Base-by-base conservation (phyloP, 1,140 invertebrate genomes). In the Thaumatotibia leucotreta region DNA sequence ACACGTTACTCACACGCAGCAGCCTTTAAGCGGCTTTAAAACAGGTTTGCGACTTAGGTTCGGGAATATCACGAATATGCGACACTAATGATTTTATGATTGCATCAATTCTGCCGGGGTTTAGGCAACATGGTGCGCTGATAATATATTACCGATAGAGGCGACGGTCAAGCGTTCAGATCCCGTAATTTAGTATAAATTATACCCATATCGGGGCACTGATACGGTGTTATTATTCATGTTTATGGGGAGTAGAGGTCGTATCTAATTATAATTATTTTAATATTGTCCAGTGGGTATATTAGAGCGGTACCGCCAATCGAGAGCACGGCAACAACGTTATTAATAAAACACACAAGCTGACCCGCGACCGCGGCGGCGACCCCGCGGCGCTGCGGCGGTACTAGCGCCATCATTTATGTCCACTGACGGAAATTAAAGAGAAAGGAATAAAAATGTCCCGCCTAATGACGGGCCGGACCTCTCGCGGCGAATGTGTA, bases 391-490 rank as follows among this genome's bases (percentile, higher is more conserved):
- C 81, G 80, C 27, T 77, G 72, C 70, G 65, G 74, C 77, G 69
- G 72, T 76, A 75, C 80, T 79, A 79, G 76, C 76, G 73, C 78
- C 77, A 86, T 86, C 80, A 84, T 86, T 88, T 86, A 86, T 78
- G 76, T 84, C 68, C 77, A 77, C 69, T 86, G 85, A 88, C 84
- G 84, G 83, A 89, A 86, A 87, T 89, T 86, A 85, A 87, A 84
- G 83, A 83, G 84, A 86, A 77, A 83, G 75, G 82, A 83, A 86
- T 86, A 87, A 89, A 87, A 86, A 89, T 86, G 82, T 87, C 83
- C 79, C 83, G 76, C 73, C 70, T 87, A 85, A 85, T 84, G 82
- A 81, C 72, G 76, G 75, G 74, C 76, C 78, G 78, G 83, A 78
- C 80, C 81, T 85, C 82, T 87, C 70, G 81, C 83, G 76, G 83